Conservation (phyloP, 2,888 invertebrate genomes). For the Seladonia tumulorum region DNA sequence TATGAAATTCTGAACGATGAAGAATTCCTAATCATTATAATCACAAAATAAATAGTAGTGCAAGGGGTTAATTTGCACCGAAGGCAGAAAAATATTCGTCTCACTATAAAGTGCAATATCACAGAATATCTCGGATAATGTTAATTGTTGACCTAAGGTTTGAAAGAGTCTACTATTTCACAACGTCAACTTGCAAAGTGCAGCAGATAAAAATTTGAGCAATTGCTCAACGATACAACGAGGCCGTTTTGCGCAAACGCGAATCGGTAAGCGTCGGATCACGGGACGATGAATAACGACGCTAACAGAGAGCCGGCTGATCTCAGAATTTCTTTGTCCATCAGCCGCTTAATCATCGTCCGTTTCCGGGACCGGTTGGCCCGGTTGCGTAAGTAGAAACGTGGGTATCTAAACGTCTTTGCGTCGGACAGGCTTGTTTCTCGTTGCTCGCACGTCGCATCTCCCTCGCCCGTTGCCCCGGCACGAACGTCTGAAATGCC, state of each 20-base stretch:
- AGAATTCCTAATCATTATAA: too few relatives aligned
- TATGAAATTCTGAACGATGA: too few relatives aligned
- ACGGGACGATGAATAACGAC: not conserved
- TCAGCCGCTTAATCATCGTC: conserved; percentile 16
- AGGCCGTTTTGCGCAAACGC: not conserved
- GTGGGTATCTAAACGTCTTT: not conserved
- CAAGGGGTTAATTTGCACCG: too few relatives aligned
- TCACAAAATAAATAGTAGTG: too few relatives aligned
- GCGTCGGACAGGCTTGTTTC: conserved; percentile 36
- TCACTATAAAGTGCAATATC: too few relatives aligned
- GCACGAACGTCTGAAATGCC: conserved; percentile 43
- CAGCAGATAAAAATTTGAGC: too few relatives aligned
- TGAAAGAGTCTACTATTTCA: too few relatives aligned
- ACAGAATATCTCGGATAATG: too few relatives aligned
- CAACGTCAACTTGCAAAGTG: too few relatives aligned
- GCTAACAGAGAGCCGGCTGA: not conserved
- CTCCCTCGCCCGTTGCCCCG: conserved; percentile 2
- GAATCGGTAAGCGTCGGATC: not conserved
- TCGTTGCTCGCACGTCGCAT: conserved; percentile 39
- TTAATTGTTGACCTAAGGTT: too few relatives aligned
- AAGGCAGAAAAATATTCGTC: too few relatives aligned
- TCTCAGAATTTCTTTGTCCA: not conserved
- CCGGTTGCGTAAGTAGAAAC: conserved; percentile 7
- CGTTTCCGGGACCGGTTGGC: not conserved
- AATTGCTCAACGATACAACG: not conserved